Percentiles rank a stretch among this genome's conserved stretches.
phyloP scores from a whole-genome alignment of 2,888 invertebrate genomes.

The Sipha maydis region DNA sequence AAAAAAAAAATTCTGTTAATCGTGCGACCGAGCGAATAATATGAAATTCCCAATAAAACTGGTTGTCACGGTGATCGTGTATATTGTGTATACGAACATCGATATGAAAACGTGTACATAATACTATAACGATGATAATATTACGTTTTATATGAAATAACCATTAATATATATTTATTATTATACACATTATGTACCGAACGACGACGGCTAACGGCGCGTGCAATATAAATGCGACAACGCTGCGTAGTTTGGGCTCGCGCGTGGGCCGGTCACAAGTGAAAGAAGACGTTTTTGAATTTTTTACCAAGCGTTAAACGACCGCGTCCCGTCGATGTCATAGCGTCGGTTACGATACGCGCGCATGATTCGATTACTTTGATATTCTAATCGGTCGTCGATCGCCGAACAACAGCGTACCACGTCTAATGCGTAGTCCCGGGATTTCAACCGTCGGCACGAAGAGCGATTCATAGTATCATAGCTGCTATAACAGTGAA shows the following conservation, averaged over 20 bases:
- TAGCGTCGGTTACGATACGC: background rate
- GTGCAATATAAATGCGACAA: background rate
- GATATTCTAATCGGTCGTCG: too few species aligned
- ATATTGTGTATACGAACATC: background rate
- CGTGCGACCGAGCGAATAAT: slow-evolving; percentile 14
- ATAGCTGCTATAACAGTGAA: too few species aligned
- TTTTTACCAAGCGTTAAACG: background rate
- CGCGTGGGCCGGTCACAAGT: slow-evolving; percentile 9
- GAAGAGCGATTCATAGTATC: too few species aligned
- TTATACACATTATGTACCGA: background rate
- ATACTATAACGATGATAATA: background rate
- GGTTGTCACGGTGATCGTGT: slow-evolving; percentile 35
- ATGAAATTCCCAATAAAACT: slow-evolving; percentile 29
- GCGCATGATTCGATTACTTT: background rate
- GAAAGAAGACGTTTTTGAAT: background rate
- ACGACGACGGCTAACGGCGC: background rate
- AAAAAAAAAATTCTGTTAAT: slow-evolving; percentile 22
- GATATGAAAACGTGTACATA: background rate
- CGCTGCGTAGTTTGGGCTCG: background rate
- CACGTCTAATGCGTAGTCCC: too few species aligned
- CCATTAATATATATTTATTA: background rate
- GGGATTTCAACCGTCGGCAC: too few species aligned
- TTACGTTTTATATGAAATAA: background rate
- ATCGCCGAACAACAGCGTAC: too few species aligned
- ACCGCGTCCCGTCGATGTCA: slow-evolving; percentile 1